Evolutionary conservation across 2,797 vertebrate genomes (phyloP), one percentile per base, ranked within the genome.

Genomic region (Eupleurogrammus muticus): DNA sequence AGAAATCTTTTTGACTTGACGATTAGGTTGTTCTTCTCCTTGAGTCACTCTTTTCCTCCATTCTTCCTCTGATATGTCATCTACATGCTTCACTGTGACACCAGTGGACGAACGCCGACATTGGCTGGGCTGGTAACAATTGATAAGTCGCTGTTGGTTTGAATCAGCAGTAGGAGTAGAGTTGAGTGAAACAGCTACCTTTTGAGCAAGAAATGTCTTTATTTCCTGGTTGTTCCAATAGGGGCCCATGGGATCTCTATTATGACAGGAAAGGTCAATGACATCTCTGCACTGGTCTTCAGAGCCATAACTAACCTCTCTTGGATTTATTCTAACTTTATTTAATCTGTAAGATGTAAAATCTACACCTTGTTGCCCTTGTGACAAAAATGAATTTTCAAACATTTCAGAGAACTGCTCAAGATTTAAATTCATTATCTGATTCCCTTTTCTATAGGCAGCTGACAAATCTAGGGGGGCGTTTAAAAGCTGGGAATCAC

Each of bases 391-490:
- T n/a, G 96, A 96, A 74, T 96, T 95, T 87, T 97, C 95, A 93
- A 97, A 96, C 92, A 97, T 94, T 81, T 96, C 90, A 40, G 97
- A 96, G 81, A 98, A 96, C 5, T 93, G 93, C 81, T 96, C 94
- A 73, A 97, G 92, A 90, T 97, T 97, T 89, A 97, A 92, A 90
- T 95, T 96, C 94, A 97, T 96, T 47, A 97, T 92, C 66, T 95
- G 93, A 71, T 96, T 95, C 0, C 93, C 96, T 91, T 94, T 96
- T 85, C 91, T 94, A 65, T 96, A 96, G 50, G 94, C 94, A 77
- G 95, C 86, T 80, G 97, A 97, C 89, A 99, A 94, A 92, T 99
- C 96, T 71, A 99, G 90, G 16, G 97, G 97, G 13, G 91, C 94
- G 89, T 94, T 96, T 23, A 95, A 79, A 77, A 93, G 85, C 61